Base-by-base conservation (phyloP, 2,888 invertebrate genomes). In the Acronicta leporina region DNA sequence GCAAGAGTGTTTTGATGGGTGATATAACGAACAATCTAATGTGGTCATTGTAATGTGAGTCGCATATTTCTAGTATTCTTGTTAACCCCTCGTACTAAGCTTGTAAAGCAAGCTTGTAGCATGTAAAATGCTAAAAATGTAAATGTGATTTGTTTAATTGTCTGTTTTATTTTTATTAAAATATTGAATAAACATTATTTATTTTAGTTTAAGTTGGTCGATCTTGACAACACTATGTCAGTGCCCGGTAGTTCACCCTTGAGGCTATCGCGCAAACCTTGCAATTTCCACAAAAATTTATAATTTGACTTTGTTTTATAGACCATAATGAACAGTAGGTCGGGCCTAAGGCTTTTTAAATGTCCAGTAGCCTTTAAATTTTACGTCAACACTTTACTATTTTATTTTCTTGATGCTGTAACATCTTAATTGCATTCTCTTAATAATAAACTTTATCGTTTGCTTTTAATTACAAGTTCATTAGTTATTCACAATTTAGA, bases 281-380 rank as follows among this genome's bases (percentile, higher is more conserved):
- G 80, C 85, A 85, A 87, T 89, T 88, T 85, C 81, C 79, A 68
- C 79, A 59, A 82, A 87, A 89, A 85, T 85, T 84, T 81, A 85
- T 88, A 87, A 87, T 88, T 89, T 80, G 79, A 80, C 81, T 84
- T 85, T 85, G 83, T 86, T 89, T 88, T 87, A 88, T 88, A 78
- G 83, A 73, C 77, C 73, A 79, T 84, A 85, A 86, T 81, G 78
- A 78, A 83, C 81, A 82, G 78, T 77, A 79, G 77, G 77, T 82
- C 79, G 65, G 59, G 75, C 78, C 74, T 58, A 50, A 63, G 75
- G 75, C 70, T 67, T 59, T 57, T 73, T 70, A 68, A 75, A 68
- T 69, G 70, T 77, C 66, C 73, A 65, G 49, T 56, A 64, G 54
- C 54, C 54, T 69, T 75, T 49, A 73, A 63, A 69, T 66, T 73